Percentiles rank a stretch among this genome's conserved stretches.
These are phyloP conservation scores for Amblyraja radiata DNA, from an alignment of 2,797 vertebrate species.

Conservation along the genomic window DNA sequence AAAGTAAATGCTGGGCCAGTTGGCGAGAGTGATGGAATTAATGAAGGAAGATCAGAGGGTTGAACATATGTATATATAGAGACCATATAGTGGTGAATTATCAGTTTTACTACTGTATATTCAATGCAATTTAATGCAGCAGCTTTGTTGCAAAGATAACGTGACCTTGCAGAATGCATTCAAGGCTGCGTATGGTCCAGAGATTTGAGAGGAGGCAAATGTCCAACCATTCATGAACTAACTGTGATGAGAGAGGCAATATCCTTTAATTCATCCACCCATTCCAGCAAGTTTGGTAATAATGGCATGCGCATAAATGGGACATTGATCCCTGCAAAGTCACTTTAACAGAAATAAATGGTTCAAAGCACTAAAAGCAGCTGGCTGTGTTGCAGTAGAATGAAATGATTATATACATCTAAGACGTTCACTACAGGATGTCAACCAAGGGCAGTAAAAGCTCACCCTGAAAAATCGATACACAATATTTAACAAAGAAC, in stretches of 20 bases:
- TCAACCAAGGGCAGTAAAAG: constrained; percentile 28
- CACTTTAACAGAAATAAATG: constrained; percentile 26
- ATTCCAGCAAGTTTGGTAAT: not conserved
- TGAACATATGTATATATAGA: not conserved
- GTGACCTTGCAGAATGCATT: not conserved
- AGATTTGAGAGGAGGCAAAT: not conserved
- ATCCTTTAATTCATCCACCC: constrained; percentile 23
- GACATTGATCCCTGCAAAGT: constrained; percentile 10
- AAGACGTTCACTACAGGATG: constrained; percentile 25
- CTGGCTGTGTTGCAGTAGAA: not conserved
- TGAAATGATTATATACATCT: not conserved
- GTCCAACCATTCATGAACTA: constrained; percentile 1
- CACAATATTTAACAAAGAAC: not conserved
- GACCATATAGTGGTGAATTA: not conserved
- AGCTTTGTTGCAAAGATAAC: not conserved
- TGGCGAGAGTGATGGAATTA: not conserved
- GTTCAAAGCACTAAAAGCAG: constrained; percentile 4
- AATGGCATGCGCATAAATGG: not conserved
- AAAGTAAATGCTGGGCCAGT: not conserved
- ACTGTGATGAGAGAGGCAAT: not conserved
- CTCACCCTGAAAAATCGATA: constrained; percentile 26
- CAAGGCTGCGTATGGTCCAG: not conserved
- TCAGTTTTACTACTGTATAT: not conserved
- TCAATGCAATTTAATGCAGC: no score
- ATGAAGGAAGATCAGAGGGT: not conserved